Evolutionary conservation across 2,113 vertebrate genomes (phyloP), one percentile per base, ranked within the genome.

Genomic region (Sitta europaea): DNA sequence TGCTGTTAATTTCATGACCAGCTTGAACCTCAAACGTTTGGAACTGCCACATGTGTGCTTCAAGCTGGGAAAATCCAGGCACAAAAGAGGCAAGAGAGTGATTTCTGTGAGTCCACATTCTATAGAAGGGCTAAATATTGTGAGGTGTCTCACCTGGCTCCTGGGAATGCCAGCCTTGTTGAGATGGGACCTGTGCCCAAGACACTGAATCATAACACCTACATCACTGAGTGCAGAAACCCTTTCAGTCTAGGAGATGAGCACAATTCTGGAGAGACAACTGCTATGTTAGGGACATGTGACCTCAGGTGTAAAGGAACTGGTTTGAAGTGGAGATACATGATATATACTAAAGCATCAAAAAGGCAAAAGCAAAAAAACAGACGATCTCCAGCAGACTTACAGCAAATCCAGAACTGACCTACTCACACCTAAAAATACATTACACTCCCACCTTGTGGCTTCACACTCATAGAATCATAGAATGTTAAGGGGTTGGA

Each of bases 1-100:
- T 0, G 1, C 28, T 16, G 3, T 8, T 74, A 33, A 53, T 59
- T 82, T 80, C 54, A 27, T 0, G 1, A 51, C 9, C 1, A 5
- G 24, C 36, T 35, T 51, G 29, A 83, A 68, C 21, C 42, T 61
- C 54, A 33, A 65, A 47, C 1, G 2, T 47, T 77, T 28, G 31
- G 47, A 62, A 66, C 2, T 4, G 6, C 6, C 29, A 20, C 14
- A 1, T 2, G 7, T 35, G 40, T 40, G 40, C 58, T 55, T 57
- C 40, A n/a, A 61, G 31, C 48, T 43, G 27, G 59, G 28, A 61
- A 90, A 73, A 73, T 27, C 36, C 28, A 73, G 33, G 54, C 19
- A 48, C 8, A 48, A n/a, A 53, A 1, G 2, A 80, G 33, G 50
- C 12, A 65, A 73, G 50, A 53, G 9, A 8, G 11, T 47, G n/a